Percentiles rank a stretch among this genome's conserved stretches.
Evolutionary conservation across 2,113 vertebrate genomes (phyloP).

Genomic region (Cariama cristata): DNA sequence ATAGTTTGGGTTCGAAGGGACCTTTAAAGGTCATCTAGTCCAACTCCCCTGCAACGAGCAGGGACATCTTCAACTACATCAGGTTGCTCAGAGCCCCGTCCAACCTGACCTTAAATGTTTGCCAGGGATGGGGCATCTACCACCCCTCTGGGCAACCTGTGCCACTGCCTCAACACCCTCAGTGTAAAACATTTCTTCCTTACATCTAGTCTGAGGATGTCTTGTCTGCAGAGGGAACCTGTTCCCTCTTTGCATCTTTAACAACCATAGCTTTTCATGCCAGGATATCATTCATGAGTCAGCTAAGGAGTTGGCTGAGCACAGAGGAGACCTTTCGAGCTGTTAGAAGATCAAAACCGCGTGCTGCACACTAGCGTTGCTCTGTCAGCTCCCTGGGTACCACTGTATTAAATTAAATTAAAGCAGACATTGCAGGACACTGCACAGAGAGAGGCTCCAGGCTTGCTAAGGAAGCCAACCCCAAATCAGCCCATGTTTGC

Average conservation of each 20-base stretch:
- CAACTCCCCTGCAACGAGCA: accelerated
- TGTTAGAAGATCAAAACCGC: not conserved
- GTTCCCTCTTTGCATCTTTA: not conserved
- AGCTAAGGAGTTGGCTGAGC: not conserved
- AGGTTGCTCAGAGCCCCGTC: not conserved
- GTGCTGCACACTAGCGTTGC: accelerated
- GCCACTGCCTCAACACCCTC: not conserved
- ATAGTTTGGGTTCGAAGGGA: not conserved
- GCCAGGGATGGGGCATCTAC: not conserved
- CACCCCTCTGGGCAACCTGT: not conserved
- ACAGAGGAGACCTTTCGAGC: not conserved
- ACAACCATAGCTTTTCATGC: not conserved
- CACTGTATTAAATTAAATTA: not conserved
- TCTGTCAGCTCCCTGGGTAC: not conserved
- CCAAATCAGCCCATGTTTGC: not conserved
- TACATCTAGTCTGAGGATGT: not conserved
- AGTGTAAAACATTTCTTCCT: not conserved
- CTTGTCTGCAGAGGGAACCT: not conserved
- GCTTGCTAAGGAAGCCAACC: not conserved
- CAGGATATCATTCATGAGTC: not conserved
- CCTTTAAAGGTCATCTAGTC: accelerated
- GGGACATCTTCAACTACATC: not conserved
- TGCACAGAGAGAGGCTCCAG: not conserved
- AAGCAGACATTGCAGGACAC: not conserved
- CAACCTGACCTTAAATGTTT: not conserved